Base-by-base conservation (phyloP, 2,797 vertebrate genomes). In the Phataginus tricuspis region DNA sequence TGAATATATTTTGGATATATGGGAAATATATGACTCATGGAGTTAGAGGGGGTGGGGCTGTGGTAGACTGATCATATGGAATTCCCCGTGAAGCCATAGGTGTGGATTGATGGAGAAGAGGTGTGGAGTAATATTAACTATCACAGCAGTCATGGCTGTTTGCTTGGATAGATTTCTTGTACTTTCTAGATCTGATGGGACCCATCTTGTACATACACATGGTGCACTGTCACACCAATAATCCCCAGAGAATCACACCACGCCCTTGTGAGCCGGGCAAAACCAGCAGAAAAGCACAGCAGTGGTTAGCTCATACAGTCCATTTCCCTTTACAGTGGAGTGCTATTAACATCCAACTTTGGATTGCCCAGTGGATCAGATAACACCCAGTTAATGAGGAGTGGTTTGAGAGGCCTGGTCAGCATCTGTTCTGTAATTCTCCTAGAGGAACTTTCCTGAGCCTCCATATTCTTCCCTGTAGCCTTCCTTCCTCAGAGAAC, bases 71-170 rank as follows among this genome's bases (percentile, higher is more conserved):
- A 31, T n/a, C 2, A 4, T 34, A 34, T 11, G 10, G 25, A 55
- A n/a, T 78, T 66, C 29, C 64, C 11, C 16, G 5, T 27, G 55
- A 92, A 55, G 42, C 37, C 27, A 3, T 34, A 39, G 7, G 34
- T 83, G 25, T 21, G 2, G 25, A 42, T 8, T 74, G 45, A 31
- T 66, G 34, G 69, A 63, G 37, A 86, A 45, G n/a, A 31, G 23
- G 2, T 4, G 34, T 61, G 34, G 64, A 5, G 8, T n/a, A n/a
- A 2, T 15, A 18, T 11, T 6, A 31, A 23, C 4, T 23, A 0
- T 3, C 34, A 5, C 1, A 15, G 25, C 27, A 51, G 53, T 49
- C n/a, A 27, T 82, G 68, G 42, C n/a, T 45, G 90, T 55, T 57
- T 45, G 27, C n/a, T 64, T 16, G 42, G 34, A 77, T 15, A 55